Evolutionary conservation across 2,888 invertebrate species (phyloP).

Genomic region (Seira musarum): DNA sequence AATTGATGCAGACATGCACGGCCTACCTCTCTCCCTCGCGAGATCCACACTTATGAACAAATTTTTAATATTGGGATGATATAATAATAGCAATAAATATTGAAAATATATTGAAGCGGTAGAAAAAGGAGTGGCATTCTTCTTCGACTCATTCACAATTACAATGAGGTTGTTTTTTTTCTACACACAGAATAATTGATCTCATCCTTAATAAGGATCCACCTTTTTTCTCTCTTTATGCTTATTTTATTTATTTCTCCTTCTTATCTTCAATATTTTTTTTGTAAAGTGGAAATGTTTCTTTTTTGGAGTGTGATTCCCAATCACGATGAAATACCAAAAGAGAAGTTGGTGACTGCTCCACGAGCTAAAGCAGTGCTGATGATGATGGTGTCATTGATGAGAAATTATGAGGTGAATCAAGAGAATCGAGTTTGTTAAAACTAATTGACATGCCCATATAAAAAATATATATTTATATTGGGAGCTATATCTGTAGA

Average conservation of each 20-base stretch:
- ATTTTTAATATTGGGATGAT: neutral
- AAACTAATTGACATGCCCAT: conserved; percentile 59
- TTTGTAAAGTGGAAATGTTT: conserved; percentile 7
- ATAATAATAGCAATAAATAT: neutral
- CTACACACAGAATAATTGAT: conserved; percentile 22
- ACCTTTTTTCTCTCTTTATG: neutral
- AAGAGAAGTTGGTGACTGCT: no score
- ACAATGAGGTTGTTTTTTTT: neutral
- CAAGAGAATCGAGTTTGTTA: conserved; percentile 60
- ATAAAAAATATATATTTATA: conserved; percentile 17
- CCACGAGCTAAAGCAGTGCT: no score
- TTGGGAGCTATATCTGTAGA: neutral
- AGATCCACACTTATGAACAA: no score
- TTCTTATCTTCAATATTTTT: neutral
- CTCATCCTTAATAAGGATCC: conserved; percentile 34
- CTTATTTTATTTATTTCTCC: neutral
- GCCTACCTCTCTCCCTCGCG: no score
- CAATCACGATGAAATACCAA: no score
- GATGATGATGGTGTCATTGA: conserved; percentile 64
- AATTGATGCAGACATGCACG: neutral
- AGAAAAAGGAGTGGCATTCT: conserved; percentile 39
- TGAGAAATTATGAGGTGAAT: conserved; percentile 68
- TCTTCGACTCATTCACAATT: conserved; percentile 4
- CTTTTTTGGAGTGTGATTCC: neutral
- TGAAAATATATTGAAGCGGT: neutral